Evolutionary conservation across 2,888 invertebrate genomes (phyloP).

Genomic region (Eudemis profundana): DNA sequence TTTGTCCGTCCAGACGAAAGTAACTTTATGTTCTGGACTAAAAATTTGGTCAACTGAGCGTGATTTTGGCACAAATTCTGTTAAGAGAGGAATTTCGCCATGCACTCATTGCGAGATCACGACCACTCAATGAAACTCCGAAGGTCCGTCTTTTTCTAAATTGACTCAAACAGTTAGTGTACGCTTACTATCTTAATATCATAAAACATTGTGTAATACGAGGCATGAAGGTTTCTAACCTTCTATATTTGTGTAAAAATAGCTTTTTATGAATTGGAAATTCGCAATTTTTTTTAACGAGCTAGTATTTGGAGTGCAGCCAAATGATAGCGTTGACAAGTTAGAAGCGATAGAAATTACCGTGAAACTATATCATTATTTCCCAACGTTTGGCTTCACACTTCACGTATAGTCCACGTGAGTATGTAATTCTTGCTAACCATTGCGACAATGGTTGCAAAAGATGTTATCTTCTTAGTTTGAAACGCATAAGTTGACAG

Average conservation of each 20-base stretch:
- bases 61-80: conserved; percentile 35
- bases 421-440: conserved; percentile 30
- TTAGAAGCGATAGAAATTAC: conserved; percentile 4
- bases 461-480: conserved; percentile 29
- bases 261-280: not conserved
- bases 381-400: conserved; percentile 28
- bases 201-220: conserved; percentile 29
- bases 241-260: conserved; percentile 11
- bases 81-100: conserved; percentile 39
- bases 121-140: conserved; percentile 34
- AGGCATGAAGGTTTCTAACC: conserved; percentile 20
- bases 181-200: conserved; percentile 27
- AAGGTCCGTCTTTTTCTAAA: conserved; percentile 39
- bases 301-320: conserved; percentile 8
- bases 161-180: conserved; percentile 36
- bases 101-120: conserved; percentile 42
- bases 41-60: conserved; percentile 12
- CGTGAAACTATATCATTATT: conserved; percentile 25
- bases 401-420: conserved; percentile 33
- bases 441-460: conserved; percentile 36
- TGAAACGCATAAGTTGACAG: conserved; percentile 8
- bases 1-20: no score
- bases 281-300: conserved; percentile 9
- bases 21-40: not conserved
- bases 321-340: conserved; percentile 32